Evolutionary conservation across 2,888 invertebrate species (phyloP), one percentile per base, ranked within the genome.

Genomic region (Tillus elongatus): DNA sequence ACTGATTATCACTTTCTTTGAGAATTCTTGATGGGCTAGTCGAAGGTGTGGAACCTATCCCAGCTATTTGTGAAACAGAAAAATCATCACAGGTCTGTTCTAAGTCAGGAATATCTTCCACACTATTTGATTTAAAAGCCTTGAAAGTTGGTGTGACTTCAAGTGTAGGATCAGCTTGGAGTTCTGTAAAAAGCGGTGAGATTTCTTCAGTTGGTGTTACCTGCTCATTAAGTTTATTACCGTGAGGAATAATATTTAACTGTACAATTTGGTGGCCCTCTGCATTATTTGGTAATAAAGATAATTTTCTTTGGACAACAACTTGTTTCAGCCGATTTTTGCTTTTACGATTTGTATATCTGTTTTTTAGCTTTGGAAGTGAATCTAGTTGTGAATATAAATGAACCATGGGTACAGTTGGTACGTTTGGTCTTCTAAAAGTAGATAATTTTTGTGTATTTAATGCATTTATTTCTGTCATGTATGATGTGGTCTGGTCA

Each of bases 301-400:
- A 81, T 49, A 86, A 66, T 53, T 82, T 73, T 3, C 87, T 68
- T 62, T 85, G 85, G 12, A 87, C 83, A 1, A 87, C 77, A 3
- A 85, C 77, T 53, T 77, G 78, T 49, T 74, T 73, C 26, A 70
- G 49, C 30, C 67, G 60, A 3, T 64, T 50, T 11, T 68, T 51
- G 3, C 70, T 68, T 40, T 61, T 61, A 24, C 69, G 56, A 41
- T 64, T 64, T 41, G 60, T 63, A 48, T 64, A 68, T 32, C 56
- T 52, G 12, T 69, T 63, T 42, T 56, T 58, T 37, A 66, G 43
- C 38, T 54, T 57, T 45, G 62, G 59, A 30, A 64, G n/a, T 6
- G 24, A 19, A 33, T 41, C 38, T 3, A 41, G 30, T 29, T 41
- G 41, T 24, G 41, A 35, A 10, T 35, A 38, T 12, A 41, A 19